Base-by-base conservation (phyloP, 2,797 vertebrate genomes). In the Sphenopsis melanotis region DNA sequence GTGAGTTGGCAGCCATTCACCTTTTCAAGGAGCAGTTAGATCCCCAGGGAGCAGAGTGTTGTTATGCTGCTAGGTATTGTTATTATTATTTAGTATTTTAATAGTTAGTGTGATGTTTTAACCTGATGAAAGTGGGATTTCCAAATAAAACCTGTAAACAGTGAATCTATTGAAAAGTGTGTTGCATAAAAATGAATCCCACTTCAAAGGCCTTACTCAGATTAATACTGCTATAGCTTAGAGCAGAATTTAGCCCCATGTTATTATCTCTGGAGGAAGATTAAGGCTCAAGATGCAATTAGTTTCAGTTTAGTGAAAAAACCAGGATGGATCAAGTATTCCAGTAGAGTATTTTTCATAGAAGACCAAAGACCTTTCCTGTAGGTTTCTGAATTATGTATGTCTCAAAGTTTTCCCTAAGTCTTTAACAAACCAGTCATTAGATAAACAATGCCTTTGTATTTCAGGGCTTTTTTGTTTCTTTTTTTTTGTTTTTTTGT, bases 201-300 rank as follows among this genome's bases (percentile, higher is more conserved):
- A 70, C 90, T 95, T 95, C 93, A 96, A 91, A 96, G 66, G 44
- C 57, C 74, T 83, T 90, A 84, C 64, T 75, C 75, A 89, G 89
- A 91, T 93, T 96, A 90, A 70, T 83, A 66, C 61, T 76, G 69
- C 61, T 87, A 42, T 42, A 85, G 55, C 77, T 94, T 71, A 93
- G 39, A 92, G 92, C 80, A 93, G 71, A 64, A 70, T 92, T 96
- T 83, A 87, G 49, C 69, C 50, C 71, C 53, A 77, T 87, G 55
- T 91, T 93, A 88, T 91, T 96, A 90, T 85, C 88, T 89, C 88
- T 57, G 68, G 70, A 93, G 90, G 63, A 95, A 95, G 94, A 95
- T 90, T 96, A 93, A 82, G 83, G 56, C 78, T 95, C 53, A 88
- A 92, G 90, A 94, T 87, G 86, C 75, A 94, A 87, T 92, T 95